Evolutionary conservation across 1,140 invertebrate species (phyloP).

Genomic region (Thaumatotibia leucotreta): DNA sequence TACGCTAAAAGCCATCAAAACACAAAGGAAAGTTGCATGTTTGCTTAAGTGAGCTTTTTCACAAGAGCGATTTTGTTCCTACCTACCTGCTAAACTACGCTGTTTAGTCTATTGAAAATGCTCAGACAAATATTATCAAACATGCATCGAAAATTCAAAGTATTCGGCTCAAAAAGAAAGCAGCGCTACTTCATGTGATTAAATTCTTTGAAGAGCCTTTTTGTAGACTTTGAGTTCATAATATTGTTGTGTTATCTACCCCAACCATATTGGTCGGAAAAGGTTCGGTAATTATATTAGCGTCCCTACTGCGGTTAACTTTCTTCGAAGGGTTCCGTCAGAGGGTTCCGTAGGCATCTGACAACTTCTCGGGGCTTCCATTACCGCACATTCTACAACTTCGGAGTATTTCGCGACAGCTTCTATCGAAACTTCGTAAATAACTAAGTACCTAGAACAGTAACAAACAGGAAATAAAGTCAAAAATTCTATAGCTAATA

Average conservation of each 20-base stretch:
- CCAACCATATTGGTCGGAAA: constrained; percentile 9
- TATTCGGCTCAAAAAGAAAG: not conserved
- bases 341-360: constrained; percentile 6
- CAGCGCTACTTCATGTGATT: not conserved
- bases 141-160: not conserved
- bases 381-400: constrained; percentile 12
- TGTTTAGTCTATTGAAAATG: not conserved
- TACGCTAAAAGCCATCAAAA: too few species aligned
- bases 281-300: constrained; percentile 12
- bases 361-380: constrained; percentile 6
- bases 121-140: not conserved
- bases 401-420: constrained; percentile 8
- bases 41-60: too few species aligned
- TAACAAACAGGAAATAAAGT: not conserved
- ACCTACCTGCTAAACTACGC: not conserved
- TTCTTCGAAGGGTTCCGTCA: constrained; percentile 1
- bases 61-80: not conserved
- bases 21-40: too few species aligned
- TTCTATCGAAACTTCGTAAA: constrained; percentile 10
- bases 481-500: not conserved
- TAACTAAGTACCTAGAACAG: not conserved
- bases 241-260: constrained; percentile 5
- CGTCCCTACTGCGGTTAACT: constrained; percentile 4
- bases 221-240: constrained; percentile 1
- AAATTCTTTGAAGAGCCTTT: constrained; percentile 8